These are phyloP conservation scores for Tipula vernalis DNA, from an alignment of 2,888 invertebrate species.

Conservation along the genomic window DNA sequence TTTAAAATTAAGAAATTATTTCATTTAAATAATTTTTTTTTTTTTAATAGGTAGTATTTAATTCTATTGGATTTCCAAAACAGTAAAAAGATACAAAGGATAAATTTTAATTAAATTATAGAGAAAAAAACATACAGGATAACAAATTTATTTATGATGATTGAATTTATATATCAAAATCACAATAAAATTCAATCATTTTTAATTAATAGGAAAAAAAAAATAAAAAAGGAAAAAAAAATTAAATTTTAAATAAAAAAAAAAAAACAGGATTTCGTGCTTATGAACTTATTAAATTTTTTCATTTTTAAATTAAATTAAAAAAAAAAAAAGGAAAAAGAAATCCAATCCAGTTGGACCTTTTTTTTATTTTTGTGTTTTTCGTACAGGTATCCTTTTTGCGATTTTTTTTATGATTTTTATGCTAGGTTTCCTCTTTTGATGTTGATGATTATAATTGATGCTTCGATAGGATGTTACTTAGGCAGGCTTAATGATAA, in stretches of 20 bases:
- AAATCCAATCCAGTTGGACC: conserved; percentile 9
- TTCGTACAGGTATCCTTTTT: conserved; percentile 4
- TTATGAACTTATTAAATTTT: neutral
- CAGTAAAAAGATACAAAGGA: neutral
- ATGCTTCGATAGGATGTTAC: neutral
- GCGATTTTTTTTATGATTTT: neutral
- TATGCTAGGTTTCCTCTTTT: neutral
- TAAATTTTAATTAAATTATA: neutral
- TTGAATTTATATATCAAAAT: neutral
- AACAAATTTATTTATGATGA: neutral
- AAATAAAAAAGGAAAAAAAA: neutral
- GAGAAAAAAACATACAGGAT: neutral
- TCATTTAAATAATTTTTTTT: neutral
- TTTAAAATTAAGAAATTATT: conserved; percentile 6
- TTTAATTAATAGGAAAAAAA: neutral
- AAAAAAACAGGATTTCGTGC: conserved; percentile 6
- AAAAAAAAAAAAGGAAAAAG: neutral
- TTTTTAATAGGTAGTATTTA: neutral
- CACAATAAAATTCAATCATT: neutral
- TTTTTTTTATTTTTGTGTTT: neutral
- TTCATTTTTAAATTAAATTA: neutral
- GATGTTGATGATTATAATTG: neutral
- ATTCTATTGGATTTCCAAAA: neutral
- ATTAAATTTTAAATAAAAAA: neutral
- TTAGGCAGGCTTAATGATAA: neutral